Conservation (phyloP, 1,140 invertebrate species). For the Drosophila sturtevanti region DNA sequence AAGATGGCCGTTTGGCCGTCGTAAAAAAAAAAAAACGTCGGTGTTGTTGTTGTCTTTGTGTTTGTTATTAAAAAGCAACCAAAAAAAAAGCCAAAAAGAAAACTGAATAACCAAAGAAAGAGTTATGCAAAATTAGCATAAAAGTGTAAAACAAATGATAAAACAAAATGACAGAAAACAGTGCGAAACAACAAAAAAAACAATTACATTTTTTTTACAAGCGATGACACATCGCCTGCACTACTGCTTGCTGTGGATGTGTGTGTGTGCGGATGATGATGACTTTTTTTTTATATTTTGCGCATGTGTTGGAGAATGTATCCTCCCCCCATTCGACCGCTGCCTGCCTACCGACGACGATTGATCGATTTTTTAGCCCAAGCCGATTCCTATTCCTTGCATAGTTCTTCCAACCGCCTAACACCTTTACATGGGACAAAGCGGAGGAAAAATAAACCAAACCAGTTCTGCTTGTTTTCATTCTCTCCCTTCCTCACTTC, state of each 20-base stretch:
- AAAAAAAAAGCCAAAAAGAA: slow-evolving; percentile 5
- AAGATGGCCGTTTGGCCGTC: slow-evolving; percentile 80
- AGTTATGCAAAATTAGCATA: slow-evolving; percentile 67
- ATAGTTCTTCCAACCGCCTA: slow-evolving; percentile 42
- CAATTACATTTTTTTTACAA: slow-evolving; percentile 60
- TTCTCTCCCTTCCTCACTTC: slow-evolving; percentile 37
- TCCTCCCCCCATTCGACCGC: slow-evolving; percentile 45
- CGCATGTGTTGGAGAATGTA: slow-evolving; percentile 57
- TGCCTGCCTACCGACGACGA: slow-evolving; percentile 20
- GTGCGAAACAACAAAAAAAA: slow-evolving; percentile 41
- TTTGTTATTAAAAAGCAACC: slow-evolving; percentile 73
- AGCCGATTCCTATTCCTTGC: slow-evolving; percentile 57
- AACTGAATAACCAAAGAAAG: slow-evolving; percentile 41
- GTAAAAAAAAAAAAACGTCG: slow-evolving; percentile 73
- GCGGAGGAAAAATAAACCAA: slow-evolving; percentile 46
- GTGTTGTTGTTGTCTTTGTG: slow-evolving; percentile 64
- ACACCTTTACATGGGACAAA: slow-evolving; percentile 45
- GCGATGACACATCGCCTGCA: slow-evolving; percentile 67
- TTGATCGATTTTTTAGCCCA: slow-evolving; percentile 72
- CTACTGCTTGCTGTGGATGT: slow-evolving; percentile 33
- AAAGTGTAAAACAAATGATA: slow-evolving; percentile 39
- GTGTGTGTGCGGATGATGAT: slow-evolving; percentile 31
- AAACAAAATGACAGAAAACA: slow-evolving; percentile 24
- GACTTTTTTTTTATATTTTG: slow-evolving; percentile 41
- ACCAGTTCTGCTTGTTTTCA: slow-evolving; percentile 73